Base-by-base conservation (phyloP, 2,113 vertebrate species). In the Istiophorus platypterus region DNA sequence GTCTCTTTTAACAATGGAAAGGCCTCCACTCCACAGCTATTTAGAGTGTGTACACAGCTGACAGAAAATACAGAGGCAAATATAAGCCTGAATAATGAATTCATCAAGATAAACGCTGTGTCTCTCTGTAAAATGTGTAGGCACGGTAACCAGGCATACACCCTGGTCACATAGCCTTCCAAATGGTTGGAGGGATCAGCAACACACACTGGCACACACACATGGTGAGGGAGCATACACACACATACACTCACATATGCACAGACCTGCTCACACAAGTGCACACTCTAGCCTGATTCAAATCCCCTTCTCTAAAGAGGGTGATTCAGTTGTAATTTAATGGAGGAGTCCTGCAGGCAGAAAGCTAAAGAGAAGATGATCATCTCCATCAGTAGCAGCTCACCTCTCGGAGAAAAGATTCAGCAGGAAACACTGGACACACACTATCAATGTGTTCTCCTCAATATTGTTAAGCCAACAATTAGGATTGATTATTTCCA, bases 1-100 rank as follows among this genome's bases (percentile, higher is more conserved):
- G 90, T 94, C 92, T 90, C 85, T 67, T 76, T 78, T 64, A 76
- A 85, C 91, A 88, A 85, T 83, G 77, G 67, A 67, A 88, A 72
- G 89, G 79, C 87, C 87, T 84, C 82, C 54, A 24, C 73, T 88
- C 85, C 59, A 41, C 63, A 72, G 88, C 83, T 85, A 77, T 93
- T 93, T 80, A 80, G 76, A 89, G 85, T 94, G 95, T 95, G 91
- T 94, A 88, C 91, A 92, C 93, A 95, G 91, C 89, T 90, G 92
- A 91, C 81, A 54, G 87, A 88, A 80, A 84, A 86, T 58, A 69
- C 74, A 76, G 77, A 34, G 8, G 86, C 92, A 95, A 94, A 95
- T 91, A 95, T 64, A 51, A 81, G 81, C 75, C 51, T 70, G 45
- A 90, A 94, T 59, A 94, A 95, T 92, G 88, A 93, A 94, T 93